These are phyloP conservation scores for Meiosimyza platycephala DNA, from an alignment of 2,888 invertebrate genomes.

Conservation along the genomic window DNA sequence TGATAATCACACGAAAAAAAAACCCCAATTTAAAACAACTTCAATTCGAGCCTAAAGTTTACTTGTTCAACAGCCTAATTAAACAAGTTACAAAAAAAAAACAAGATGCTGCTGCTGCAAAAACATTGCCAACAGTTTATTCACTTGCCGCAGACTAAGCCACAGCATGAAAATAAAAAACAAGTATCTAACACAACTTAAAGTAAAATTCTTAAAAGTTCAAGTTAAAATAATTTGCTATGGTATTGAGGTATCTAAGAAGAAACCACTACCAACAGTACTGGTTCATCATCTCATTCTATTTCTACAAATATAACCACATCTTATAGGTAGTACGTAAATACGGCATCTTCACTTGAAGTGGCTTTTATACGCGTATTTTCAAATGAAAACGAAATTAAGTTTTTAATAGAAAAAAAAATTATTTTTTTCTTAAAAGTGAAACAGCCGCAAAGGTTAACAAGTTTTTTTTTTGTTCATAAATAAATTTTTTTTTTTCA, in stretches of 20 bases:
- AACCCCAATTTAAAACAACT: not conserved
- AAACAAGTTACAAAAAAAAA: not conserved
- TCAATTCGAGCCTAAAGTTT: slow-evolving; percentile 1
- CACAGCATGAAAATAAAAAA: too few species aligned
- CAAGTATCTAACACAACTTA: not conserved
- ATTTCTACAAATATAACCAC: too few species aligned
- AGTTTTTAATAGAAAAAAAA: slow-evolving; percentile 25
- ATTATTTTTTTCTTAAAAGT: slow-evolving; percentile 27
- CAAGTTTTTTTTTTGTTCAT: slow-evolving; percentile 54
- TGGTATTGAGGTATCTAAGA: too few species aligned
- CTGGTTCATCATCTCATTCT: too few species aligned
- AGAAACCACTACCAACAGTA: too few species aligned
- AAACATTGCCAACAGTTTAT: not conserved
- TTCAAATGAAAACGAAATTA: slow-evolving; percentile 38
- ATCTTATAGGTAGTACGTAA: too few species aligned
- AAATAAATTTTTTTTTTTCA: too few species aligned
- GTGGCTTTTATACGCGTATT: not conserved
- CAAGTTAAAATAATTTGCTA: not conserved
- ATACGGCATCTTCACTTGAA: too few species aligned
- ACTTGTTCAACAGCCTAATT: slow-evolving; percentile 12
- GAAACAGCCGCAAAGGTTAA: slow-evolving; percentile 58
- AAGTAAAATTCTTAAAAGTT: slow-evolving; percentile 2
- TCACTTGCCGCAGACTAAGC: not conserved
- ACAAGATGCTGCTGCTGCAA: not conserved
- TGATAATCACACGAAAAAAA: too few species aligned